A percentile compares a stretch with the other conserved stretches of the same genome.
phyloP scores from a whole-genome alignment of 2,797 vertebrate species.

The Sebastes matsubarae region DNA sequence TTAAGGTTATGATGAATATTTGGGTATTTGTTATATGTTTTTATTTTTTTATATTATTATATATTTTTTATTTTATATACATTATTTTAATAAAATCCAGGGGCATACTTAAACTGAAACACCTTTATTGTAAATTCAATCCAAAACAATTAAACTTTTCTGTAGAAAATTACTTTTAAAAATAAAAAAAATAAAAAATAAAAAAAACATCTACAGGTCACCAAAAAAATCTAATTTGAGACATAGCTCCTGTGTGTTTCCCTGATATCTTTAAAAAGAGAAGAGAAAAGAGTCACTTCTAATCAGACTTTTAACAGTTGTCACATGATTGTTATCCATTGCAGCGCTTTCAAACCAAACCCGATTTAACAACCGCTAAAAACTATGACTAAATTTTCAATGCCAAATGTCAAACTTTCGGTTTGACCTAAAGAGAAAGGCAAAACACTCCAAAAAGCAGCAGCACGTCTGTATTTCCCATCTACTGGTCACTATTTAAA shows the following conservation, averaged over 20 bases:
- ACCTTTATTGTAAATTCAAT: not conserved
- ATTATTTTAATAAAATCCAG: not conserved
- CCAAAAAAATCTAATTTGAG: not conserved
- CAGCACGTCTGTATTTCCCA: not conserved
- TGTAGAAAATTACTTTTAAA: not conserved
- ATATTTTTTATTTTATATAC: not conserved
- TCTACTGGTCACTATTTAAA: no score
- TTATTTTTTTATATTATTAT: no score
- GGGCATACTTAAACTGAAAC: not conserved
- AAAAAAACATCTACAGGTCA: not conserved
- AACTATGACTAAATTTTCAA: not conserved
- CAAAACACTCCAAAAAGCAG: not conserved
- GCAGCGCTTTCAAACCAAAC: not conserved
- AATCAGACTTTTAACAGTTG: no score
- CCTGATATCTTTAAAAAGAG: not conserved
- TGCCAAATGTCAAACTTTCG: not conserved
- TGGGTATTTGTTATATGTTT: no score
- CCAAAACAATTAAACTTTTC: not conserved
- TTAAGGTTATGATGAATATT: no score
- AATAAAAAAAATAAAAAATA: not conserved
- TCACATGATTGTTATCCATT: not conserved
- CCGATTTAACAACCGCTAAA: no score
- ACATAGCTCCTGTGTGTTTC: not conserved
- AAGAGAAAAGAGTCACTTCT: not conserved
- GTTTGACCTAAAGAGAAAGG: not conserved